Evolutionary conservation across 2,888 invertebrate species (phyloP).

Genomic region (Trachelus iudaicus): DNA sequence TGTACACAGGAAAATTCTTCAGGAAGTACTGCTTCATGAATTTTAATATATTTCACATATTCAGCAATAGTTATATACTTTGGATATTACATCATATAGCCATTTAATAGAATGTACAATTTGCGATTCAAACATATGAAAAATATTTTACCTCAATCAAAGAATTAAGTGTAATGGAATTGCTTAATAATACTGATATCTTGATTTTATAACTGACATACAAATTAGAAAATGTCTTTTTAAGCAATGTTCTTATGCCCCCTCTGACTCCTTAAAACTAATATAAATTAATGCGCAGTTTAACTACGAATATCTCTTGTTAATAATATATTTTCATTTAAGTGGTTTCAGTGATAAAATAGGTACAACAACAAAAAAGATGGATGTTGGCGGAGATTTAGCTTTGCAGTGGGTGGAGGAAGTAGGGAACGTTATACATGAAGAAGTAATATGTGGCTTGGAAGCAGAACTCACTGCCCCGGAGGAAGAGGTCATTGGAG

Average conservation of each 20-base stretch:
- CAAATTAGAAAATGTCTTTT: background rate
- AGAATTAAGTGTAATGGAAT: background rate
- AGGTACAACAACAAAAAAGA: slow-evolving; percentile 33
- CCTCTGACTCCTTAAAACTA: background rate
- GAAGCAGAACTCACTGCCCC: slow-evolving; percentile 64
- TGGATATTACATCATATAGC: background rate
- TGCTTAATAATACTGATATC: background rate
- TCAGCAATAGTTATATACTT: background rate
- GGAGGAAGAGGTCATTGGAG: slow-evolving; percentile 62
- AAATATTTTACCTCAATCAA: background rate
- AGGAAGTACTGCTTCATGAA: background rate
- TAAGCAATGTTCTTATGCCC: background rate
- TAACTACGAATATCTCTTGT: background rate
- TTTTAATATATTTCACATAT: background rate
- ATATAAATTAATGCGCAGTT: background rate
- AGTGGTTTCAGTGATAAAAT: slow-evolving; percentile 56
- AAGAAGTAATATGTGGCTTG: slow-evolving; percentile 70
- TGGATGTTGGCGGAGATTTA: slow-evolving; percentile 59
- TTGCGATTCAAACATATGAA: background rate
- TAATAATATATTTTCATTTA: slow-evolving; percentile 23
- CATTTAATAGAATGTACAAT: background rate
- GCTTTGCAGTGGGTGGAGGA: slow-evolving; percentile 62
- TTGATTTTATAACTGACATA: background rate
- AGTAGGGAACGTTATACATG: slow-evolving; percentile 63
- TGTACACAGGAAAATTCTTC: background rate